Evolutionary conservation across 1,140 invertebrate genomes (phyloP).

Genomic region (Neomicropteryx cornuta): DNA sequence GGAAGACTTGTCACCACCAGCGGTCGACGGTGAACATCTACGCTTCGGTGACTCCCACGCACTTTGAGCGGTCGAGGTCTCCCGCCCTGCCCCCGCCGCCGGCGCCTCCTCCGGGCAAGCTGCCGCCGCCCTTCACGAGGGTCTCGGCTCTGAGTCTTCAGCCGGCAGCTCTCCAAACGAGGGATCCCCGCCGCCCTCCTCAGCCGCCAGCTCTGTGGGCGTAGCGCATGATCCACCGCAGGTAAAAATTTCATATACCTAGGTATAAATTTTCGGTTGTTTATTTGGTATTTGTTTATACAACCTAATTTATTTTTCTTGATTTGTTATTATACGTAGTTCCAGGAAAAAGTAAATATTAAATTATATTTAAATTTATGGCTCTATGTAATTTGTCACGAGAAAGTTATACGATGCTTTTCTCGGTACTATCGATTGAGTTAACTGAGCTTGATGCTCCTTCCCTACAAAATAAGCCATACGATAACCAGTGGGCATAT

Average conservation of each 20-base stretch:
- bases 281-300: no score
- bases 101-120: conserved; percentile 41
- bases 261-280: no score
- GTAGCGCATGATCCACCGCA: conserved; percentile 46
- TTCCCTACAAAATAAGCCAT: no score
- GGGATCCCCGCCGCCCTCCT: conserved; percentile 69
- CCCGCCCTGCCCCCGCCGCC: conserved; percentile 50
- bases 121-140: conserved; percentile 36
- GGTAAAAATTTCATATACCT: conserved; percentile 29
- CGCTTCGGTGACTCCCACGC: conserved; percentile 42
- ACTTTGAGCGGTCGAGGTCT: conserved; percentile 45
- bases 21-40: conserved; percentile 53
- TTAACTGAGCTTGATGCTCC: no score
- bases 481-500: no score
- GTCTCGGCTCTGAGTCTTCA: conserved; percentile 21
- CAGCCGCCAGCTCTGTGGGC: conserved; percentile 77
- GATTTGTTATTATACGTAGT: no score
- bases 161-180: conserved; percentile 16
- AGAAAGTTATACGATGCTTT: no score
- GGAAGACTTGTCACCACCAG: conserved; percentile 45
- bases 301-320: no score
- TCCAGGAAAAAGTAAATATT: no score
- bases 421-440: no score
- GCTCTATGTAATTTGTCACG: no score
- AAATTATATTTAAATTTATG: no score